Evolutionary conservation across 2,113 vertebrate species (phyloP).

Genomic region (Ursus arctos): DNA sequence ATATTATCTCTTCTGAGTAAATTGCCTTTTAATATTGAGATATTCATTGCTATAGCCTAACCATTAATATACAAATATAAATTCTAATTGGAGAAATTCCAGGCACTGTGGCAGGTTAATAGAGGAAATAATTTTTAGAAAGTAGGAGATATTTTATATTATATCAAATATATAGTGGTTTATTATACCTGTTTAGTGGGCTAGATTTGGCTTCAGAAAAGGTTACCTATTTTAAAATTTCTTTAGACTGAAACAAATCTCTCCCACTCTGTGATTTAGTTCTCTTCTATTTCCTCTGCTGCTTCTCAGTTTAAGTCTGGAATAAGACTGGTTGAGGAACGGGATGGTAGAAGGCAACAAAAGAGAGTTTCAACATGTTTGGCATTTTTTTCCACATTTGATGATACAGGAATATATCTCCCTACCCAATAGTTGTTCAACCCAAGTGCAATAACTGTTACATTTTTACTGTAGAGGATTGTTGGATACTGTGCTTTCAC

Average conservation of each 20-base stretch:
- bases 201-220: not conserved
- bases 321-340: not conserved
- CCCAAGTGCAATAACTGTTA: not conserved
- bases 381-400: not conserved
- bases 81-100: slow-evolving; percentile 20
- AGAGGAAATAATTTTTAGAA: not conserved
- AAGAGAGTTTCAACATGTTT: not conserved
- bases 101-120: not conserved
- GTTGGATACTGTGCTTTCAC: not conserved
- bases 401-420: not conserved
- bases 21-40: not conserved
- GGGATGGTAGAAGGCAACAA: not conserved
- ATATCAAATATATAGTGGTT: not conserved
- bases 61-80: not conserved
- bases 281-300: not conserved
- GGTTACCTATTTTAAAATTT: not conserved
- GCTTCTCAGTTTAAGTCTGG: not conserved
- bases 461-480: not conserved
- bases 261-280: not conserved
- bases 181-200: not conserved
- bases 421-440: not conserved
- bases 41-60: not conserved
- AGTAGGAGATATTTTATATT: not conserved
- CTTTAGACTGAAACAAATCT: not conserved
- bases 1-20: not conserved